Base-by-base conservation (phyloP, 1,140 invertebrate species). In the Zaprionus davidi region DNA sequence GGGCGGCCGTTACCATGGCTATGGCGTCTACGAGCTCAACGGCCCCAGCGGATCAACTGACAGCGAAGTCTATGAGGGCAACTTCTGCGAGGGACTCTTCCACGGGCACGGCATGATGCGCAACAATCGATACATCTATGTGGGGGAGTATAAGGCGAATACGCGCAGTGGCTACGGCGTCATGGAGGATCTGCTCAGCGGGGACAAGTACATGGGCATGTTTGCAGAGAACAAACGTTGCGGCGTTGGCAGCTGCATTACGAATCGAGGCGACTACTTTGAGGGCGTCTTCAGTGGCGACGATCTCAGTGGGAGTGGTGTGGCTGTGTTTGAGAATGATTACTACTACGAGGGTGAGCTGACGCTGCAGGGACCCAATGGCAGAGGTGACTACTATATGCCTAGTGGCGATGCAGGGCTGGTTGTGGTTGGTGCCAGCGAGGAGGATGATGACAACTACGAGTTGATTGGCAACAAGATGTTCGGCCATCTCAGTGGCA, bases 311-410 rank as follows among this genome's bases (percentile, higher is more conserved):
- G 97, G 97, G 34, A 95, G 95, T 85, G 97, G 97, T 13, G 94
- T 98, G 13, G 97, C 98, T 95, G 95, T 98, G 17, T 96, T 98
- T 73, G 97, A 98, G 92, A 97, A 98, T 90, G 96, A 96, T 49
- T 97, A 96, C 15, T 96, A 96, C 93, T 98, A 97, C 84, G 97
- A 98, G 93, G 97, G 97, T 11, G 97, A 98, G 91, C 96, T 98
- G 79, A 94, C 94, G 82, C 9, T 94, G 78, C 70, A 93, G 91
- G 86, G 92, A n/a, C 92, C 92, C 0, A 90, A 94, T 81, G 97
- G 97, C 1, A 97, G 97, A 92, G 97, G 97, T 17, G 94, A 94
- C 5, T 94, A 98, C 95, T 98, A 86, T 94, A 95, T 75, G 96
- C 95, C 91, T 95, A 96, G 67, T 13, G 68, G 79, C 5, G 76